Evolutionary conservation across 2,113 vertebrate species (phyloP).

Genomic region (Pleuronectes platessa): DNA sequence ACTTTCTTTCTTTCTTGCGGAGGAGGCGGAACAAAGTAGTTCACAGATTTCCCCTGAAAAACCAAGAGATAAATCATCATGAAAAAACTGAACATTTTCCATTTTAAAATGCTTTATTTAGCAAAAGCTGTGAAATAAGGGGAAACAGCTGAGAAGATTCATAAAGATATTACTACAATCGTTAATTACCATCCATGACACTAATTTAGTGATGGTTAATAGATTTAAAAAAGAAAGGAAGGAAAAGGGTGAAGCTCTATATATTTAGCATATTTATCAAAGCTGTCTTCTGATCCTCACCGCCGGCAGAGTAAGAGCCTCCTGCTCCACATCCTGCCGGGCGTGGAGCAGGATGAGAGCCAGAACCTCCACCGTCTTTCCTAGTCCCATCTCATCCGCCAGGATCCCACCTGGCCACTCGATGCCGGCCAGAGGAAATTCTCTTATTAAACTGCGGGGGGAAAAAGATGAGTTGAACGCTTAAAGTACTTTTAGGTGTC

Average conservation of each 20-base stretch:
- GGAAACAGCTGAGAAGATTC: background rate
- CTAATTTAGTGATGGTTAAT: too few species aligned
- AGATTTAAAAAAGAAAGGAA: too few species aligned
- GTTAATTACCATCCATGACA: too few species aligned
- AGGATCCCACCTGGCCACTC: slow-evolving; percentile 96
- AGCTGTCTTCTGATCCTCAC: slow-evolving; percentile 75
- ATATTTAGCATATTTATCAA: background rate
- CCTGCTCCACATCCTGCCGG: slow-evolving; percentile 86
- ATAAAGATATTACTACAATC: background rate
- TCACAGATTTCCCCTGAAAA: slow-evolving; percentile 88
- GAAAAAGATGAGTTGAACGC: background rate
- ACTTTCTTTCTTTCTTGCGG: slow-evolving; percentile 82
- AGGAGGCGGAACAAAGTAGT: slow-evolving; percentile 93
- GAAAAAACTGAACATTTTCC: background rate
- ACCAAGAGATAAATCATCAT: background rate
- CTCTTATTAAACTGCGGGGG: slow-evolving; percentile 87
- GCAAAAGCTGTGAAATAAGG: background rate
- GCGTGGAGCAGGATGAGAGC: slow-evolving; percentile 93
- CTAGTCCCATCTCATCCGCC: slow-evolving; percentile 98
- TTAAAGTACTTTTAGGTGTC: background rate
- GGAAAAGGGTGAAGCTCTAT: background rate
- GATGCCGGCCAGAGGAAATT: slow-evolving; percentile 88
- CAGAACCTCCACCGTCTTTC: slow-evolving; percentile 97
- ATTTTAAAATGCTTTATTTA: background rate
- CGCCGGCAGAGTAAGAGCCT: slow-evolving; percentile 88